phyloP scores from a whole-genome alignment of 2,113 vertebrate genomes.

The Chlamydotis undulata region DNA sequence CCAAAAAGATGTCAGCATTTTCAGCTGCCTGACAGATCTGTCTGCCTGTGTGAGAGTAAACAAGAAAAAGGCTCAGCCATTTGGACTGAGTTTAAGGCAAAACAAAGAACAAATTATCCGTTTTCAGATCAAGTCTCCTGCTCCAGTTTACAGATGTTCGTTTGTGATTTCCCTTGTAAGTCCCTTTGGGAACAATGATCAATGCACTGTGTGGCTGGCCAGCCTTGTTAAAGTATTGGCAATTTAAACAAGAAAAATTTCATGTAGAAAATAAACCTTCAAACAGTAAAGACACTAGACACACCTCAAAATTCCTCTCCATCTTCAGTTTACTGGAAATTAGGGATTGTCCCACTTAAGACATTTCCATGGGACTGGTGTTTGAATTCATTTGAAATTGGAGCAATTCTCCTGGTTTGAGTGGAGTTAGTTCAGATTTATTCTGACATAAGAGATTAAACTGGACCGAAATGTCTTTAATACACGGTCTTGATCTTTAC shows the following conservation, averaged over 20 bases:
- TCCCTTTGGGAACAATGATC: not conserved
- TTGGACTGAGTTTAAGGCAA: slow-evolving; percentile 31
- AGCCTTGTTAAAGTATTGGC: not conserved
- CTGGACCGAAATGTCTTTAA: not conserved
- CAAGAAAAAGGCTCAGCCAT: slow-evolving; percentile 9
- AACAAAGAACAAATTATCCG: slow-evolving; percentile 14
- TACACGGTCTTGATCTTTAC: not conserved
- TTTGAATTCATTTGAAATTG: not conserved
- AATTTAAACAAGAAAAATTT: not conserved
- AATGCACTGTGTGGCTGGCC: not conserved
- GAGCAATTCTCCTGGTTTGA: not conserved
- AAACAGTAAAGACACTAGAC: not conserved
- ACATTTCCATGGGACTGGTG: not conserved
- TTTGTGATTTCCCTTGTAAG: not conserved
- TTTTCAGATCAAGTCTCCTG: not conserved
- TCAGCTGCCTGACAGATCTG: slow-evolving; percentile 47
- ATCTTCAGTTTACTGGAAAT: not conserved
- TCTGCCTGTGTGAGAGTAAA: slow-evolving; percentile 20
- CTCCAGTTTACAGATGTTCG: not conserved
- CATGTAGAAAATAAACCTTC: not conserved
- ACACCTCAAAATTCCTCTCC: slow-evolving; percentile 1
- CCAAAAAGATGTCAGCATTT: slow-evolving; percentile 47
- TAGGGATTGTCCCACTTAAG: not conserved
- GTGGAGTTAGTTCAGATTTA: not conserved
- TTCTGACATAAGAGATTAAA: not conserved